A percentile compares a stretch with the other conserved stretches of the same genome.
These are phyloP conservation scores for Garra rufa DNA, from an alignment of 2,113 vertebrate species.

Conservation along the genomic window DNA sequence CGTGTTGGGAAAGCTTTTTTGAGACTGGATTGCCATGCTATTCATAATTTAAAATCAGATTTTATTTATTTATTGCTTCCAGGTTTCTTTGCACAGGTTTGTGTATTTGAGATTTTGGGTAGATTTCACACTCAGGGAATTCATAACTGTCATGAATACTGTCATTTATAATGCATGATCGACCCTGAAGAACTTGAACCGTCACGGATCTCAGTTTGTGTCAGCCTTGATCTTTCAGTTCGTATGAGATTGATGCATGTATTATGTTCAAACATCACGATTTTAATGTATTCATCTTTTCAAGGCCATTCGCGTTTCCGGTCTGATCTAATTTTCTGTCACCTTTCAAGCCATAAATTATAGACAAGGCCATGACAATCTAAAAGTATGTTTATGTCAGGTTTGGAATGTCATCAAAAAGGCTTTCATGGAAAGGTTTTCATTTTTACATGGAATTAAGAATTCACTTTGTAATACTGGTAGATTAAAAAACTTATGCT, in stretches of 20 bases:
- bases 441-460: background rate
- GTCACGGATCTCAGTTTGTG: background rate
- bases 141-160: background rate
- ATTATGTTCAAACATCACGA: background rate
- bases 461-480: background rate
- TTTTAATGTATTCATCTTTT: conserved; percentile 37
- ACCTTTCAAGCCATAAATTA: conserved; percentile 19
- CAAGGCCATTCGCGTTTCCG: conserved; percentile 14
- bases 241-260: conserved; percentile 16
- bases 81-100: background rate
- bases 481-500: background rate
- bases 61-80: background rate
- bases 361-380: conserved; percentile 3
- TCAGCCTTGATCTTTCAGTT: conserved; percentile 41
- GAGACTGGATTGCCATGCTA: background rate
- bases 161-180: conserved; percentile 7
- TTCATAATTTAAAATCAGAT: background rate
- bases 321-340: conserved; percentile 19
- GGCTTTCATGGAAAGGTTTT: background rate
- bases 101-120: background rate
- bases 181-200: conserved; percentile 14
- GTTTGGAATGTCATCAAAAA: background rate
- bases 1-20: background rate
- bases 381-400: background rate
- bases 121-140: background rate